Conservation (phyloP, 2,888 invertebrate species). For the Uloborus plumipes region DNA sequence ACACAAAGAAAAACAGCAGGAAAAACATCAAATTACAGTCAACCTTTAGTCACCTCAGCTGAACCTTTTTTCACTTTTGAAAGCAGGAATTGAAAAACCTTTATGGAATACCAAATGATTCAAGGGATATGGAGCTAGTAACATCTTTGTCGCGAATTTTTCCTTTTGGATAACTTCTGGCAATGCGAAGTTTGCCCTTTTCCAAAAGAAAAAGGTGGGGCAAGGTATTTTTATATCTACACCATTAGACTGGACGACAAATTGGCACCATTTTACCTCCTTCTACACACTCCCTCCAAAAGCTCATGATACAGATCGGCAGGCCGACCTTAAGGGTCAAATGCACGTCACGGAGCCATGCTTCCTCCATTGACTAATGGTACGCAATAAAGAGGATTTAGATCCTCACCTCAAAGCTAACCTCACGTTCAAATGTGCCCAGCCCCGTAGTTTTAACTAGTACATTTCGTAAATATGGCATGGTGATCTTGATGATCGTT, state of each 20-base stretch:
- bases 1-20: too few species aligned
- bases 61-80: neutral
- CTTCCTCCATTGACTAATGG: conserved; percentile 37
- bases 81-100: conserved; percentile 1
- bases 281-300: neutral
- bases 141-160: neutral
- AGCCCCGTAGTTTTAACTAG: conserved; percentile 16
- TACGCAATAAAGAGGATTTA: conserved; percentile 35
- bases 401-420: conserved; percentile 38
- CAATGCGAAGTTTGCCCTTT: neutral
- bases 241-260: conserved; percentile 32
- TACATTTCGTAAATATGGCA: conserved; percentile 26
- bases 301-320: conserved; percentile 38
- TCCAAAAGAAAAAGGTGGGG: conserved; percentile 4
- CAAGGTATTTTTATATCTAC: conserved; percentile 2
- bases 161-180: too few species aligned
- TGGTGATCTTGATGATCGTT: conserved; percentile 13
- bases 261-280: conserved; percentile 39
- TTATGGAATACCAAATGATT: neutral
- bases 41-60: too few species aligned
- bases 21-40: too few species aligned
- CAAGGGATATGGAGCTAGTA: neutral
- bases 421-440: conserved; percentile 29
- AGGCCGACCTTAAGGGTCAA: conserved; percentile 24
- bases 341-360: conserved; percentile 40